These are phyloP conservation scores for Philereme vetulata DNA, from an alignment of 2,888 invertebrate genomes.

Conservation along the genomic window DNA sequence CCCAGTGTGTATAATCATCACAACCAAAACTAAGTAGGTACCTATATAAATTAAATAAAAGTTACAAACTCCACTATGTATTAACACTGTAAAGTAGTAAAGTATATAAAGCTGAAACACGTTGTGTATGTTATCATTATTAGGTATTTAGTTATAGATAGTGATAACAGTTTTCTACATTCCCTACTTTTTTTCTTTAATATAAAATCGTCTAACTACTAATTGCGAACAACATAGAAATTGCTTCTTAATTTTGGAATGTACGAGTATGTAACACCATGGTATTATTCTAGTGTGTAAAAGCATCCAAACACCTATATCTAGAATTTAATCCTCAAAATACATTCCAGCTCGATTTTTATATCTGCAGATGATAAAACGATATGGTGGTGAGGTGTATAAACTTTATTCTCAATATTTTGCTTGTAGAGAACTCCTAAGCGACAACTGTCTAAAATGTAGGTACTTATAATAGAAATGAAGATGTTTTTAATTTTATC, in stretches of 20 bases:
- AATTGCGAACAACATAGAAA: constrained; percentile 67
- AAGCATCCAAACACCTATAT: constrained; percentile 81
- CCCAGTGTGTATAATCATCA: constrained; percentile 62
- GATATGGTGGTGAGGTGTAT: too few relatives aligned
- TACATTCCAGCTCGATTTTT: too few relatives aligned
- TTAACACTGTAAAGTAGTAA: constrained; percentile 42
- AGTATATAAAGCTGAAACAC: constrained; percentile 45
- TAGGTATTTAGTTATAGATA: constrained; percentile 31
- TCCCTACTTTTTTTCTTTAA: constrained; percentile 41
- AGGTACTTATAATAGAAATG: too few relatives aligned
- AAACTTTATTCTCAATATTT: too few relatives aligned
- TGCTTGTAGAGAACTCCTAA: too few relatives aligned
- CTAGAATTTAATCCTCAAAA: constrained; percentile 35
- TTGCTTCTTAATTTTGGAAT: constrained; percentile 61
- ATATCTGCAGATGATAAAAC: too few relatives aligned
- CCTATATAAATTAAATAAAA: constrained; percentile 35
- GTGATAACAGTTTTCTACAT: constrained; percentile 33
- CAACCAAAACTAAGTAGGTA: constrained; percentile 57
- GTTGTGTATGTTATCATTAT: constrained; percentile 43
- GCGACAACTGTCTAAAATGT: too few relatives aligned
- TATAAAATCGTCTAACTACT: constrained; percentile 77
- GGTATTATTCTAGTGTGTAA: constrained; percentile 76
- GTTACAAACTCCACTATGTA: constrained; percentile 42
- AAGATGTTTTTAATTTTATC: too few relatives aligned
- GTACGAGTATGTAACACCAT: constrained; percentile 59